Evolutionary conservation across 1,140 invertebrate genomes (phyloP), one percentile per base, ranked within the genome.

Genomic region (Tribolium castaneum): DNA sequence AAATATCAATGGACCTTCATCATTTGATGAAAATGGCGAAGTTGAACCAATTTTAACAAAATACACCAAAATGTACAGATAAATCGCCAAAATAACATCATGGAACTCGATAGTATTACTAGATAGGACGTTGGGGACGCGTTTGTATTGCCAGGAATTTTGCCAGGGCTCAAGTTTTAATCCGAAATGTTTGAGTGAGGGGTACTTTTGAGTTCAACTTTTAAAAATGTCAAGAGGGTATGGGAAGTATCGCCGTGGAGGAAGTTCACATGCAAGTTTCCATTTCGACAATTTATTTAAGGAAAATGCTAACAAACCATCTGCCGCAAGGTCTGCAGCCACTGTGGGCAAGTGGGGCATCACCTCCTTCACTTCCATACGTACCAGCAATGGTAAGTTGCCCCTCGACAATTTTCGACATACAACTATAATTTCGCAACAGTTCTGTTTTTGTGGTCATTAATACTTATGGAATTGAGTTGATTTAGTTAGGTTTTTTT

Each of bases 311-410:
- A 97, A 96, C 86, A 92, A 94, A 82, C 95, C 96, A 12, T 93
- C 94, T 25, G 95, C 95, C 50, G 94, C 95, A 14, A 93, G 96
- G 80, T 96, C 95, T 22, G 93, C 95, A 80, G 96, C 95, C 77
- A 96, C 94, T 39, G 93, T 97, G 78, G 95, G 95, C 81, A 95
- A 96, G 90, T 98, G 96, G 95, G 96, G 96, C 81, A 95, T 96
- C 86, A 97, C 96, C 79, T 96, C 95, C 52, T 97, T 97, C 87
- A 97, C 96, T 39, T 97, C 95, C 1, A 94, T 96, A 74, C 90
- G 96, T 82, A 96, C 93, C 83, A 90, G 91, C 74, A 94, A 94
- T 88, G 92, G 93, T 91, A 39, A 75, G 49, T n/a, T n/a, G n/a
- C n/a, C n/a, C n/a, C n/a, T n/a, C n/a, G n/a, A n/a, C n/a, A n/a